Evolutionary conservation across 2,888 invertebrate genomes (phyloP), one percentile per base, ranked within the genome.

Genomic region (Meiosimyza decipiens): DNA sequence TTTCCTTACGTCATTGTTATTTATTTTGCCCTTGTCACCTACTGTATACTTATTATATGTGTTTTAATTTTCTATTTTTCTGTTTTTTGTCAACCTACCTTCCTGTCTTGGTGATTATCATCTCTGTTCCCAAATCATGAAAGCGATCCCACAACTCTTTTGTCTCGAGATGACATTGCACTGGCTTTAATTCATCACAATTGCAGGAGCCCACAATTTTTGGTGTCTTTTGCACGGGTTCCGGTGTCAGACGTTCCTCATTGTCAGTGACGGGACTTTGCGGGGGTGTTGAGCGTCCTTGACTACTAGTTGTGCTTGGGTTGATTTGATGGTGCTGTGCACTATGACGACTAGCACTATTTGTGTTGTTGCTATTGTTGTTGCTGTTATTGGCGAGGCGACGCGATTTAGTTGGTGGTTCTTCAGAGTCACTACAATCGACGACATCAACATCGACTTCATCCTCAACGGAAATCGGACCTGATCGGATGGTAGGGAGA

Each of bases 51-150:
- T 78, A 51, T 55, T 13, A 13, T 15, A 51, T 71, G 40, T 40
- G 40, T 40, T 7, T 9, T 40, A 40, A 9, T 40, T 40, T 40
- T 40, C 5, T 40, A 6, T 75, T 74, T 40, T n/a, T 28, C 28
- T 11, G n/a, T 5, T 28, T 22, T 15, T 22, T 47, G 55, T 22
- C 40, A 47, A 68, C 82, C 89, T 88, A 97, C 97, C 97, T 93
- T 87, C 97, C 97, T 81, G 96, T 96, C 89, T 98, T 98, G 50
- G 97, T 98, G 88, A 98, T 98, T 86, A 98, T 98, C 97, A 98
- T 98, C 88, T 97, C 97, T 6, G 97, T 97, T 79, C 96, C 96
- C 78, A 97, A 89, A 78, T 95, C 94, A 85, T 95, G 94, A 89
- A 98, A 98, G 88, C 97, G 97, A 88, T 96, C 95, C 98, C 98